Percentiles rank a stretch among this genome's conserved stretches.
Evolutionary conservation across 2,113 vertebrate species (phyloP).

Genomic region (Datnioides undecimradiatus): DNA sequence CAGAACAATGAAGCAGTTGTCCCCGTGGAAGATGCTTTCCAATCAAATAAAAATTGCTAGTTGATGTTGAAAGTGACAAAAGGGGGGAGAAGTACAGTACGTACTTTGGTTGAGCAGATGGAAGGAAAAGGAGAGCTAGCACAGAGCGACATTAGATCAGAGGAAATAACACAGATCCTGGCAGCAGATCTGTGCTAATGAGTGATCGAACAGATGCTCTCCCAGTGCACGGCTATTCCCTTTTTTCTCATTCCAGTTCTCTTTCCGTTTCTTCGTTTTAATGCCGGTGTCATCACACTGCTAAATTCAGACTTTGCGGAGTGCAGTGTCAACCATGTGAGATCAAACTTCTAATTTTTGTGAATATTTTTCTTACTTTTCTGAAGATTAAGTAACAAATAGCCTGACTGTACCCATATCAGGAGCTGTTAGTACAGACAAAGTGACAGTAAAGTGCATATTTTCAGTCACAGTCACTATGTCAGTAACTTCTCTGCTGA

Average conservation of each 20-base stretch:
- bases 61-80: constrained; percentile 35
- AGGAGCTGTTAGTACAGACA: background rate
- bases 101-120: constrained; percentile 59
- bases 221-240: background rate
- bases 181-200: constrained; percentile 62
- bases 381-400: background rate
- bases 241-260: constrained; percentile 25
- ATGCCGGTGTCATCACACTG: background rate
- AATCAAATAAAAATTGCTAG: constrained; percentile 17
- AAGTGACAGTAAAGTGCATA: background rate
- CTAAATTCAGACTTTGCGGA: background rate
- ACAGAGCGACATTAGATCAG: constrained; percentile 46
- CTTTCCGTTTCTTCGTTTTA: constrained; percentile 8
- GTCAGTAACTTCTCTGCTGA: background rate
- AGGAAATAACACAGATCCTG: constrained; percentile 61
- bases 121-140: constrained; percentile 41
- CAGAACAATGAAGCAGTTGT: background rate
- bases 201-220: constrained; percentile 68
- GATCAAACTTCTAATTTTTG: background rate
- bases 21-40: background rate
- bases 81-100: constrained; percentile 8
- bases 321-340: background rate
- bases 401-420: background rate
- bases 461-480: background rate
- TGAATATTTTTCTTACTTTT: background rate